Percentiles rank a stretch among this genome's conserved stretches.
These are phyloP conservation scores for Smutsia temminckii DNA, from an alignment of 2,797 vertebrate genomes.

Conservation along the genomic window DNA sequence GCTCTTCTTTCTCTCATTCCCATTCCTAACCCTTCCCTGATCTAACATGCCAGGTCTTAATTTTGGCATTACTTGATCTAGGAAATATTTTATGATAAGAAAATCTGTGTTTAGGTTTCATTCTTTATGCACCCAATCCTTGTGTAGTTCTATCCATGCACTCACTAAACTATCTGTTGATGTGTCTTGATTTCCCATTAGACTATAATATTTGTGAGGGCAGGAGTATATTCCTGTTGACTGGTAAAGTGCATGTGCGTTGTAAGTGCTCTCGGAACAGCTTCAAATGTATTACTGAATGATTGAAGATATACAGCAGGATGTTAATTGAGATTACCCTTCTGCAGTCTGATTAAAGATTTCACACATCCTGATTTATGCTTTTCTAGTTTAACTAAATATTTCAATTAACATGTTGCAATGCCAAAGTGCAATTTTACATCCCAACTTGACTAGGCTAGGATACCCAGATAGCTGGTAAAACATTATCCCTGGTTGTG, in stretches of 20 bases:
- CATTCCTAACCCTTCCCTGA: background rate
- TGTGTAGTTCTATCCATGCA: background rate
- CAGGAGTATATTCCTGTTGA: background rate
- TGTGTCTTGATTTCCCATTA: background rate
- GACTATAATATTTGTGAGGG: background rate
- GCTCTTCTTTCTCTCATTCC: background rate
- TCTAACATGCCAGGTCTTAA: background rate
- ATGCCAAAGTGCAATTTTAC: background rate
- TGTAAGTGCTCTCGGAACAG: background rate
- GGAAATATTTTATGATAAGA: background rate
- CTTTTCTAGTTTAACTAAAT: constrained; percentile 2
- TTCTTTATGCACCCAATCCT: background rate
- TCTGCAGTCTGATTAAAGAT: background rate
- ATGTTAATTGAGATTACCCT: background rate
- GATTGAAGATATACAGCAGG: background rate
- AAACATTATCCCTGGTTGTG: background rate
- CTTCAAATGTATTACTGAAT: background rate
- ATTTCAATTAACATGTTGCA: background rate
- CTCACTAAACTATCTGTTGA: background rate
- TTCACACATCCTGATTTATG: background rate
- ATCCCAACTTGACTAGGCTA: background rate
- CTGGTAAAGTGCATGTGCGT: background rate
- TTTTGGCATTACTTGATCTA: background rate
- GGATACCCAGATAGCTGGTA: background rate
- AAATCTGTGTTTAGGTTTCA: background rate